Conservation (phyloP, 2,113 vertebrate genomes). For the Pardalotus punctatus region DNA sequence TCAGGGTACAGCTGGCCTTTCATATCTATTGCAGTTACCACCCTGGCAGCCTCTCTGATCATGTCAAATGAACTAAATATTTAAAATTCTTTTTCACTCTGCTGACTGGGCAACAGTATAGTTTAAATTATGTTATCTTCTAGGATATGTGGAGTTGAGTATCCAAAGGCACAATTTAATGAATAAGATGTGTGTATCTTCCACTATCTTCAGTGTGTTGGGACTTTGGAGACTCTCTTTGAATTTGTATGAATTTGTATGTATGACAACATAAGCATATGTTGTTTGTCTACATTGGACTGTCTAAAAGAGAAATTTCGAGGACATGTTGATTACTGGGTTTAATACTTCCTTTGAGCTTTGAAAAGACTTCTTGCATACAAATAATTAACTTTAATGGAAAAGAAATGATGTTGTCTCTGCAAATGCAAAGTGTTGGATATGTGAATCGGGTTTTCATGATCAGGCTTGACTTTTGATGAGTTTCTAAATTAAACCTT, state of each 20-base stretch:
- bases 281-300: background rate
- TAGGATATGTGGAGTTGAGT: background rate
- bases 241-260: background rate
- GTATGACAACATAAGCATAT: background rate
- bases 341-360: background rate
- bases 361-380: background rate
- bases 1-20: background rate
- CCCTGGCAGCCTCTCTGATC: background rate
- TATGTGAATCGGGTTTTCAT: conserved; percentile 36
- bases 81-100: background rate
- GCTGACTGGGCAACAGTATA: background rate
- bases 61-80: background rate
- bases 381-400: conserved; percentile 34
- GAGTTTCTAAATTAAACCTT: conserved; percentile 57
- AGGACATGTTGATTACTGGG: background rate
- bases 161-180: background rate
- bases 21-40: background rate
- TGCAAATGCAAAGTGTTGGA: conserved; percentile 36
- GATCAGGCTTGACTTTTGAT: conserved; percentile 33
- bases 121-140: background rate
- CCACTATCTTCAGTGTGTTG: background rate
- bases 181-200: background rate
- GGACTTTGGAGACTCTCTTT: background rate
- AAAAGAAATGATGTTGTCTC: conserved; percentile 8
- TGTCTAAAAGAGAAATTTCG: background rate